These are phyloP conservation scores for Sweltsa coloradensis DNA, from an alignment of 1,140 invertebrate species.

Conservation along the genomic window DNA sequence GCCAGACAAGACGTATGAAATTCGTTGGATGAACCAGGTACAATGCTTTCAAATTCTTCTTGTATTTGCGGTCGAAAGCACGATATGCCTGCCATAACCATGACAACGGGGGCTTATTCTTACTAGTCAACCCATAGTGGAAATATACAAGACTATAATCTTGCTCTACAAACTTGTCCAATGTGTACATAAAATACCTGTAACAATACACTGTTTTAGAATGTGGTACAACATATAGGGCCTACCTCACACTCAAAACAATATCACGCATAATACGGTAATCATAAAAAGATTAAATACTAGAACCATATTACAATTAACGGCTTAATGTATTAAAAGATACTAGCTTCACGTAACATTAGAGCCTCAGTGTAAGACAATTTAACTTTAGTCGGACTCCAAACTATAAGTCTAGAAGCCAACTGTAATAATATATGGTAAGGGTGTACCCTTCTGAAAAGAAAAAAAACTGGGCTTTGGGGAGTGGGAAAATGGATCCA, in stretches of 20 bases:
- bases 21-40: slow-evolving; percentile 98
- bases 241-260: background rate
- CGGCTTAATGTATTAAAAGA: slow-evolving; percentile 7
- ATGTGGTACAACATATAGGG: background rate
- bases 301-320: slow-evolving; percentile 11
- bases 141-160: slow-evolving; percentile 99
- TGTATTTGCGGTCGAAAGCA: slow-evolving; percentile 97
- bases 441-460: too few species aligned
- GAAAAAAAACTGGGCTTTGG: too few species aligned
- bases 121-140: slow-evolving; percentile 91
- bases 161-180: slow-evolving; percentile 97
- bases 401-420: too few species aligned
- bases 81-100: slow-evolving; percentile 98
- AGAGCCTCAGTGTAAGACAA: too few species aligned
- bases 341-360: too few species aligned
- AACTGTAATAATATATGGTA: too few species aligned
- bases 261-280: too few species aligned
- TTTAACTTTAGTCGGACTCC: too few species aligned
- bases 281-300: slow-evolving; percentile 14
- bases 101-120: slow-evolving; percentile 90
- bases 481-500: too few species aligned
- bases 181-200: slow-evolving; percentile 87
- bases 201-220: slow-evolving; percentile 21
- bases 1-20: slow-evolving; percentile 93
- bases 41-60: slow-evolving; percentile 97